Base-by-base conservation (phyloP, 1,140 invertebrate genomes). In the Zaprionus lachaisei region DNA sequence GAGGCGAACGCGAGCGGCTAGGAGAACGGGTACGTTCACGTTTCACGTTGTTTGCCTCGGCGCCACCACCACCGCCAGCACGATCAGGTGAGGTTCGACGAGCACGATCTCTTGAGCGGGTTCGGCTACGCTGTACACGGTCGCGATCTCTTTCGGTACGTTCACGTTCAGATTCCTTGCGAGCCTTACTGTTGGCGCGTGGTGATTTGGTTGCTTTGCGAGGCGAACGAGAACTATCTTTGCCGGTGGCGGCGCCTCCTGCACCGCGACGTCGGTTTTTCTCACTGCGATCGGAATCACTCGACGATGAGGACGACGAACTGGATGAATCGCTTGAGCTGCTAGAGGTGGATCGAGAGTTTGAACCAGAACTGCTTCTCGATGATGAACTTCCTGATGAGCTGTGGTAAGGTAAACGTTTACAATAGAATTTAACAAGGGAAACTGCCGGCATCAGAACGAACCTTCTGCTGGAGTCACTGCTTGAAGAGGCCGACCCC, bases 301-400 rank as follows among this genome's bases (percentile, higher is more conserved):
- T 93, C 54, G 94, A 93, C 6, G 95, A 95, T 1, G 95, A 95
- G 58, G 94, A 94, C 24, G 94, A 94, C 0, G 94, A 94, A 14
- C 85, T 90, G 11, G 94, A 94, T 2, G 95, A 96, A 44, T 95
- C 94, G 37, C 93, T 94, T 2, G 95, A 97, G 56, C 96, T 96
- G 7, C 96, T 97, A 55, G 95, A 97, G 51, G 96, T 96, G 1
- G 96, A 97, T 47, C 95, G 95, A 0, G 96, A 96, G 44, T 95
- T 96, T 1, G 96, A 96, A 28, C 95, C 96, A 0, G 96, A 96
- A 80, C 95, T 97, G 83, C 96, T 97, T 15, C 96, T 95, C 6
- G 96, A 97, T n/a, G 96, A 97, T 93, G 96, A 96, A 77, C 78
- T 92, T 66, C 87, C 87, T 6, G 91, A 91, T n/a, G 92, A 92